Evolutionary conservation across 1,140 invertebrate genomes (phyloP).

Genomic region (Heliconius hermathena): DNA sequence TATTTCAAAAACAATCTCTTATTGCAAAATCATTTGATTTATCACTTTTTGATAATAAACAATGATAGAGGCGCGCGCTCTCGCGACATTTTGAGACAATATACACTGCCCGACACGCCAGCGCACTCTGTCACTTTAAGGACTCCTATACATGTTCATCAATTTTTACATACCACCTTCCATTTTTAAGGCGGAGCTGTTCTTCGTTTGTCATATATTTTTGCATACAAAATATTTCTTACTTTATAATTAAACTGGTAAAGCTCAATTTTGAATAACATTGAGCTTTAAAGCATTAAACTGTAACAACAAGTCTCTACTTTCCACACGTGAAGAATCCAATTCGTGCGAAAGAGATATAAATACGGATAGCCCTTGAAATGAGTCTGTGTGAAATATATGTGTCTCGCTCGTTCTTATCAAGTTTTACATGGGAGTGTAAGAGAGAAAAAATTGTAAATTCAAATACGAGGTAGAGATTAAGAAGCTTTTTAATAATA

Average conservation of each 20-base stretch:
- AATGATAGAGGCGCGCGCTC: constrained; percentile 68
- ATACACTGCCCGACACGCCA: constrained; percentile 78
- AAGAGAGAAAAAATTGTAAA: constrained; percentile 50
- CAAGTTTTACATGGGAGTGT: constrained; percentile 47
- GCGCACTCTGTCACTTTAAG: constrained; percentile 81
- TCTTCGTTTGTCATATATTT: constrained; percentile 59
- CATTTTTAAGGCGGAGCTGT: constrained; percentile 82
- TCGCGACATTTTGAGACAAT: constrained; percentile 79
- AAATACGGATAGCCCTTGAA: constrained; percentile 39
- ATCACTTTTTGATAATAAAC: constrained; percentile 81
- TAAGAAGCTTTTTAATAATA: constrained; percentile 79
- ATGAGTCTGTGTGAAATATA: constrained; percentile 34
- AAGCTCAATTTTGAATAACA: constrained; percentile 36
- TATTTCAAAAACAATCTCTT: constrained; percentile 55
- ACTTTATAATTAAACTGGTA: constrained; percentile 36
- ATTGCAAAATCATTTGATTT: constrained; percentile 79
- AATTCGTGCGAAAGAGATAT: constrained; percentile 62
- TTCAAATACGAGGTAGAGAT: constrained; percentile 48
- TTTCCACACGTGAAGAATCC: constrained; percentile 53
- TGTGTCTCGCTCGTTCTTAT: constrained; percentile 49
- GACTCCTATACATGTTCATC: constrained; percentile 81
- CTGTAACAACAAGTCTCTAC: constrained; percentile 60
- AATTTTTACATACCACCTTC: constrained; percentile 82
- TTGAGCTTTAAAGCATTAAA: constrained; percentile 49
- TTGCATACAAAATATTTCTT: constrained; percentile 33